Conservation (phyloP, 2,797 vertebrate genomes). For the Lophotriccus pileatus region DNA sequence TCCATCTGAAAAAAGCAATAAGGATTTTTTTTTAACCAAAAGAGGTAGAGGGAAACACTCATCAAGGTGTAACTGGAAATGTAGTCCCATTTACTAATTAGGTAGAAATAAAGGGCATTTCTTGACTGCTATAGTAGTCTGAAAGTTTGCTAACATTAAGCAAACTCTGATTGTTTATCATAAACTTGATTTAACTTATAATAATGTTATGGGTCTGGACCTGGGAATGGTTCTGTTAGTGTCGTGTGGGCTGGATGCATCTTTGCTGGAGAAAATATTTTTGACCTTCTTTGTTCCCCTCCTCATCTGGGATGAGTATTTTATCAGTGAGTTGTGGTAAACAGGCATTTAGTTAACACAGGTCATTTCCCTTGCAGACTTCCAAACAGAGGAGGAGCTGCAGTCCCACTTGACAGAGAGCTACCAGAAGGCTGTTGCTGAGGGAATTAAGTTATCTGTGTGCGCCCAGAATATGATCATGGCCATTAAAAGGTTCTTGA, state of each 20-base stretch:
- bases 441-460: conserved; percentile 64
- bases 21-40: neutral
- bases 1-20: neutral
- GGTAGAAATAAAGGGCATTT: neutral
- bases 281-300: neutral
- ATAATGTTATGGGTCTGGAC: neutral
- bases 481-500: conserved; percentile 80
- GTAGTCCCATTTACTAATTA: neutral
- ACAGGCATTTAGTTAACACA: neutral
- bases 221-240: neutral
- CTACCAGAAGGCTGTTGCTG: conserved; percentile 80
- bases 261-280: neutral
- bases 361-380: conserved; percentile 71
- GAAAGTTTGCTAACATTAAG: neutral
- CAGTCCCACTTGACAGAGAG: conserved; percentile 77
- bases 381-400: conserved; percentile 86
- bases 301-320: neutral
- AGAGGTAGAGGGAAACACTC: neutral
- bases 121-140: neutral
- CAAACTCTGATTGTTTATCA: neutral
- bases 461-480: conserved; percentile 78
- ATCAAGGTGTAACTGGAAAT: neutral
- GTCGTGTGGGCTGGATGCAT: neutral
- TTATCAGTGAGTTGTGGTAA: neutral
- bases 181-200: neutral